Evolutionary conservation across 2,113 vertebrate genomes (phyloP), one percentile per base, ranked within the genome.

Genomic region (Notothenia coriiceps): DNA sequence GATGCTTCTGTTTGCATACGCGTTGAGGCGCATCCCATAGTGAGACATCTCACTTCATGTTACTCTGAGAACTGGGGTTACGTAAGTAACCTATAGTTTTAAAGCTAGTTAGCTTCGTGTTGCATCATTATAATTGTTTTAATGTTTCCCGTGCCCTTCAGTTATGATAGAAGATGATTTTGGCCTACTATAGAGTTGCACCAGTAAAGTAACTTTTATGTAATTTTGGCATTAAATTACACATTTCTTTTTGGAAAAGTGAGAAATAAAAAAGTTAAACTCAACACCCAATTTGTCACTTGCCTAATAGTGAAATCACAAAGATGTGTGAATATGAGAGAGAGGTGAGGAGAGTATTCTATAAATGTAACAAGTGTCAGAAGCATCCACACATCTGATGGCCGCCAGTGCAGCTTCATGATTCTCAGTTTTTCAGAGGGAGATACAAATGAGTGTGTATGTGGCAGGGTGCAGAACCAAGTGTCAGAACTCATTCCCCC

Each of bases 401-500:
- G 50, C 54, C 60, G 75, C 62, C 63, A 25, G 22, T 51, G 63
- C 62, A 33, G 65, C 49, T 52, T 83, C 59, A 64, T 51, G 72
- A 80, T 63, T 74, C 61, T 85, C 60, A 52, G 63, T 25, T 73
- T 47, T 44, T 51, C 44, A 29, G 35, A 40, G 35, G 35, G 35
- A 40, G 35, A 55, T 20, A 9, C 18, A 69, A 33, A 63, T 49
- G 52, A 46, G 35, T 57, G 68, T 35, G 49, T 71, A 69, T 56
- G 56, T 13, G 13, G 33, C 20, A 56, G 68, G 64, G 51, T 59
- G 56, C 66, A 54, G 70, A 69, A 33, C 49, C 3, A 3, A 70
- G 57, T 54, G 69, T 81, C 71, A 0, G 67, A 57, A 60, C 64
- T 88, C 77, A 94, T 94, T 93, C 94, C 91, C 90, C 87, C 51